Evolutionary conservation across 2,888 invertebrate species (phyloP).

Genomic region (Luperina testacea): DNA sequence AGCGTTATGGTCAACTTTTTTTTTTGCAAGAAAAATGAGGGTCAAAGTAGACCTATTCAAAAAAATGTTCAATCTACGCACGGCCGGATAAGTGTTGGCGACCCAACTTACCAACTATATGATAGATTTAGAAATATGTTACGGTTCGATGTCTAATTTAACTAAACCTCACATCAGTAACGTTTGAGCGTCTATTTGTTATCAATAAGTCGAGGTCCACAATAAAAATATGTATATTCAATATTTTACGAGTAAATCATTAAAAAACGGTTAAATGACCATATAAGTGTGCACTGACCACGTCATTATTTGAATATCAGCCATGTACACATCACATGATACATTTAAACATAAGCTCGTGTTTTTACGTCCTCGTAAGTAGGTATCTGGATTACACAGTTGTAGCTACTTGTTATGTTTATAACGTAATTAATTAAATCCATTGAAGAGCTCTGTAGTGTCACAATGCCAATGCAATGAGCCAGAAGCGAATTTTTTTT

Average conservation of each 20-base stretch:
- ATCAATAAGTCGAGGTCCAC: background rate
- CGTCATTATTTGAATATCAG: conserved; percentile 28
- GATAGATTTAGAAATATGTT: conserved; percentile 34
- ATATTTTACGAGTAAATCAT: conserved; percentile 19
- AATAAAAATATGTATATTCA: conserved; percentile 1
- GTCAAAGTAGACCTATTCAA: background rate
- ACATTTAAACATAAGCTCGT: conserved; percentile 12
- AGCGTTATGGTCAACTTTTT: no score
- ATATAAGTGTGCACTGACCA: conserved; percentile 12
- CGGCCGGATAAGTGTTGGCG: conserved; percentile 55
- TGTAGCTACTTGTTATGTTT: conserved; percentile 9
- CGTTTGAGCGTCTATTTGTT: conserved; percentile 8
- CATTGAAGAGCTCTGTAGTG: conserved; percentile 20
- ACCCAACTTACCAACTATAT: conserved; percentile 42
- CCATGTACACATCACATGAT: conserved; percentile 19
- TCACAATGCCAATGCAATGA: conserved; percentile 62
- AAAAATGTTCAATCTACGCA: background rate
- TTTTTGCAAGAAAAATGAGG: background rate
- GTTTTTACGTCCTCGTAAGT: conserved; percentile 2
- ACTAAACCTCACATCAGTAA: conserved; percentile 49
- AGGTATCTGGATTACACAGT: conserved; percentile 20
- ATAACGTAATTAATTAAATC: conserved; percentile 27
- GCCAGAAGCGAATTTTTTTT: conserved; percentile 67
- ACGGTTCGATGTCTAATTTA: conserved; percentile 58
- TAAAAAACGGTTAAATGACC: conserved; percentile 9